Evolutionary conservation across 2,888 invertebrate species (phyloP).

Genomic region (Zhuqinia jingwanae): DNA sequence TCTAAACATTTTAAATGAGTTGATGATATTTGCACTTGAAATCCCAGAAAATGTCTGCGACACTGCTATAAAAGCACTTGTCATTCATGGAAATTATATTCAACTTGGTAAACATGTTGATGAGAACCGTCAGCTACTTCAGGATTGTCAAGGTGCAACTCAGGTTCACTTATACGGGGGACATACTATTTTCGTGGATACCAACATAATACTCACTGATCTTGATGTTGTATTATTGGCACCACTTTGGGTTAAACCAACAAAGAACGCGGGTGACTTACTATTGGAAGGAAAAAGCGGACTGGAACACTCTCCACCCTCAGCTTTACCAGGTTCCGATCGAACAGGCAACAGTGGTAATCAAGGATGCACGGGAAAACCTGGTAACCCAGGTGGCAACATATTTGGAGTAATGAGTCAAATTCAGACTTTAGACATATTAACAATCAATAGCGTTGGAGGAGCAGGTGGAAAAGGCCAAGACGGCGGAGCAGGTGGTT

Average conservation of each 20-base stretch:
- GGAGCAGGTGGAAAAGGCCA: constrained; percentile 2
- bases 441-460: background rate
- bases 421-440: background rate
- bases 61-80: background rate
- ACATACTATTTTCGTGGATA: background rate
- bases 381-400: background rate
- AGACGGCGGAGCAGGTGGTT: background rate
- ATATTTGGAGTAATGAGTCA: background rate
- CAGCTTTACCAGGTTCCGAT: background rate
- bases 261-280: background rate
- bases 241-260: background rate
- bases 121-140: background rate
- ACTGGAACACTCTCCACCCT: background rate
- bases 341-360: background rate
- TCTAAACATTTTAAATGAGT: no score
- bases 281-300: background rate
- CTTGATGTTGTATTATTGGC: background rate
- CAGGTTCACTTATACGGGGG: background rate
- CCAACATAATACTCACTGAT: background rate
- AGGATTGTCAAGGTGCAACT: no score
- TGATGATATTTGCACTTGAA: background rate
- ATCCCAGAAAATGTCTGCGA: background rate
- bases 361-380: background rate
- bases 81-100: background rate
- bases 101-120: background rate